Percentiles rank a stretch among this genome's conserved stretches.
Evolutionary conservation across 2,888 invertebrate genomes (phyloP).

Genomic region (Steromphala cineraria): DNA sequence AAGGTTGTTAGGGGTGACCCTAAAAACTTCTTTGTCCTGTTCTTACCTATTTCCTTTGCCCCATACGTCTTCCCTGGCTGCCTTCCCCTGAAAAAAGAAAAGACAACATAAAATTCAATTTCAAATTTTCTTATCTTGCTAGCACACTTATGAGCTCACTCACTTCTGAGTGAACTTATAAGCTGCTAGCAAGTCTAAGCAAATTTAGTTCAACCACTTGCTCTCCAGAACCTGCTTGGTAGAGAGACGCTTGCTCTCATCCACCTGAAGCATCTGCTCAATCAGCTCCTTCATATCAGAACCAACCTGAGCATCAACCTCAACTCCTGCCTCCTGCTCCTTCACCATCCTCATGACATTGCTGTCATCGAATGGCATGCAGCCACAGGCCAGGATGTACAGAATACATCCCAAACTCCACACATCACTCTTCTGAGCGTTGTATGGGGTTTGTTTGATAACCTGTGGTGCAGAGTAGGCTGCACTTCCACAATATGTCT

Average conservation of each 20-base stretch:
- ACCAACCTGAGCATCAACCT: constrained; percentile 79
- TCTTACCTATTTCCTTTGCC: not conserved
- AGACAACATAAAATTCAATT: too few species aligned
- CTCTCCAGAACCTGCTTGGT: constrained; percentile 73
- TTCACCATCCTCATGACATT: constrained; percentile 86
- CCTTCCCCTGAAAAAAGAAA: not conserved
- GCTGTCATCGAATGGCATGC: constrained; percentile 87
- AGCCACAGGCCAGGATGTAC: constrained; percentile 88
- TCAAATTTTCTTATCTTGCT: too few species aligned
- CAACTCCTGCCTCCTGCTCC: constrained; percentile 80
- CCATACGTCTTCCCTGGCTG: not conserved
- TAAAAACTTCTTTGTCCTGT: too few species aligned
- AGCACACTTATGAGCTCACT: too few species aligned
- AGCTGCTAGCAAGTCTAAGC: too few species aligned
- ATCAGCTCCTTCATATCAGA: constrained; percentile 82
- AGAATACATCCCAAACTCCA: constrained; percentile 86
- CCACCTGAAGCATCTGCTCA: constrained; percentile 87
- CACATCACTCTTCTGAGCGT: constrained; percentile 79
- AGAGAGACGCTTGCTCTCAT: constrained; percentile 85
- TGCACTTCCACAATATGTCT: constrained; percentile 89
- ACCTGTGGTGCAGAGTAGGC: constrained; percentile 92
- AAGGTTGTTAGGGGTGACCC: too few species aligned
- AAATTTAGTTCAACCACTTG: constrained; percentile 46
- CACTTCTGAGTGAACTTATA: too few species aligned
- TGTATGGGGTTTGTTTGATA: constrained; percentile 81